Base-by-base conservation (phyloP, 2,113 vertebrate genomes). In the Plestiodon gilberti region DNA sequence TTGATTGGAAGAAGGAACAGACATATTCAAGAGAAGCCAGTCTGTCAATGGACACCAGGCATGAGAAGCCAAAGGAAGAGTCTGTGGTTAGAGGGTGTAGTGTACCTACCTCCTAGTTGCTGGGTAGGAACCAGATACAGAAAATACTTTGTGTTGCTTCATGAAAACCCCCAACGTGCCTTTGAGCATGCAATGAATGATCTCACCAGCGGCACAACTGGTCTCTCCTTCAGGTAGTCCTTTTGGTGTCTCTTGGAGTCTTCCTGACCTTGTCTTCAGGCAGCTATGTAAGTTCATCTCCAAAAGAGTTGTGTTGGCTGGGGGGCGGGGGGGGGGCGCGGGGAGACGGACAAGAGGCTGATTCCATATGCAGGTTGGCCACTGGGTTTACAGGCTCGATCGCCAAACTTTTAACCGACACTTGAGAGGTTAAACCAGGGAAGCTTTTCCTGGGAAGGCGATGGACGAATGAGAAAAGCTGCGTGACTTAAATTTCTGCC, bases 261-360 rank as follows among this genome's bases (percentile, higher is more conserved):
- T 43, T 86, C 52, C 83, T 94, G n/a, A 71, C 81, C 67, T 87
- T 71, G 8, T 75, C 83, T n/a, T 80, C 89, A 82, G 91, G 78
- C 10, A 65, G 89, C 30, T 83, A 28, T 90, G 93, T 94, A 81
- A 95, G 95, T 95, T 8, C 40, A 75, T 81, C 30, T 28, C 8
- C 17, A 35, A 65, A n/a, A 10, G 13, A 17, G 13, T 57, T 57
- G 2, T 57, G 55, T 13, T 55, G 52, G 61, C 6, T n/a, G n/a
- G n/a, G n/a, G n/a, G n/a, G n/a, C n/a, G 28, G 62, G 38, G 28
- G 25, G 17, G 28, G 61, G 14, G 35, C 14, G n/a, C n/a, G n/a
- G n/a, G n/a, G n/a, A n/a, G n/a, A n/a, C n/a, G n/a, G n/a, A n/a
- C 17, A 64, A 43, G 5, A 2, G 28, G 28, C 17, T 81, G 25